A percentile compares a stretch with the other conserved stretches of the same genome.
phyloP scores from a whole-genome alignment of 2,797 vertebrate genomes.

The Orestias chungarensis region DNA sequence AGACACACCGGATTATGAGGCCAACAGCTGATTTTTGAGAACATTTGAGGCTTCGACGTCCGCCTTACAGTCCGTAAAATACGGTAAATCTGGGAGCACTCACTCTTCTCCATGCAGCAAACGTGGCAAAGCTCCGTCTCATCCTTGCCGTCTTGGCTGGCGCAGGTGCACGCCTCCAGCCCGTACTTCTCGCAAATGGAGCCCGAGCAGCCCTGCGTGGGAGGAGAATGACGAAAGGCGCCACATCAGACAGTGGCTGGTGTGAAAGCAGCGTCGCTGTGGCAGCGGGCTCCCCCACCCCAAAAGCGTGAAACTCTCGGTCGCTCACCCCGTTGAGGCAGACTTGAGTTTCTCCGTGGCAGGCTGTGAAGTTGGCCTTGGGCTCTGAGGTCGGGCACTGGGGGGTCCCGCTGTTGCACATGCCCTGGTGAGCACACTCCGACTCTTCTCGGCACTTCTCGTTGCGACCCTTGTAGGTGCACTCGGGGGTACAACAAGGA shows the following conservation, averaged over 20 bases:
- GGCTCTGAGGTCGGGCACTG: slow-evolving; percentile 92
- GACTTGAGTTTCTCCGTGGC: slow-evolving; percentile 96
- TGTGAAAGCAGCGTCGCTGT: slow-evolving; percentile 31
- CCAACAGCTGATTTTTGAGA: no score
- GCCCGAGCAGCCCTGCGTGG: slow-evolving; percentile 92
- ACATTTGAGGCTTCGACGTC: no score
- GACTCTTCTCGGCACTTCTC: slow-evolving; percentile 97
- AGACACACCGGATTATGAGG: no score
- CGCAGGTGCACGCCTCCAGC: slow-evolving; percentile 95
- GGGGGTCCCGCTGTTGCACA: slow-evolving; percentile 87
- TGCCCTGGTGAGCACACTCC: slow-evolving; percentile 92
- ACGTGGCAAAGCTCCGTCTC: slow-evolving; percentile 98
- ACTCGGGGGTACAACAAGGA: slow-evolving; percentile 89
- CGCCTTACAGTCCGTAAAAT: no score
- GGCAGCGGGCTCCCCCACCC: slow-evolving; percentile 20
- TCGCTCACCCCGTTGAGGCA: slow-evolving; percentile 93
- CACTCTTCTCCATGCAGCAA: slow-evolving; percentile 98
- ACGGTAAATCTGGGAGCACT: slow-evolving; percentile 57
- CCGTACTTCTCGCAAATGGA: slow-evolving; percentile 97
- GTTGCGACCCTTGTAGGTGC: slow-evolving; percentile 82
- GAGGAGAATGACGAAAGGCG: slow-evolving; percentile 31
- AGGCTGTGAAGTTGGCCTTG: slow-evolving; percentile 93
- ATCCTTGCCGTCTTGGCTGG: slow-evolving; percentile 91
- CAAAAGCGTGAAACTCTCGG: slow-evolving; percentile 12
- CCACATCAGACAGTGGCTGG: slow-evolving; percentile 42